Evolutionary conservation across 2,888 invertebrate species (phyloP).

Genomic region (Cephus pulcher): DNA sequence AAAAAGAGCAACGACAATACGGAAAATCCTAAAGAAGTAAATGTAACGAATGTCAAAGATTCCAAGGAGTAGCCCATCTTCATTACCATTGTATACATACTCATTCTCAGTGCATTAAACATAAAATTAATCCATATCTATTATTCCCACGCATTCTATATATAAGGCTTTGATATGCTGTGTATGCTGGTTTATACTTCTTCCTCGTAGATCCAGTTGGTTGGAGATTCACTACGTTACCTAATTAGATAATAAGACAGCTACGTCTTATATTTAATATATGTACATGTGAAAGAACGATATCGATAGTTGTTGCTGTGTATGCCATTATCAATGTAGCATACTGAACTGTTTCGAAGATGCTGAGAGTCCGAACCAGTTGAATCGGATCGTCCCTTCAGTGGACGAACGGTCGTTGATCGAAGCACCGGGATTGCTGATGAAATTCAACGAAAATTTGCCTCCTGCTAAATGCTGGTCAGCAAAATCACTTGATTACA

Average conservation of each 20-base stretch:
- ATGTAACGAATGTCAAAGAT: background rate
- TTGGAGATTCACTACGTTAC: conserved; percentile 31
- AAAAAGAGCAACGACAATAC: background rate
- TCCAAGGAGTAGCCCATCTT: background rate
- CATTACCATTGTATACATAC: background rate
- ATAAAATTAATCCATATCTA: background rate
- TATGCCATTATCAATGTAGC: conserved; percentile 30
- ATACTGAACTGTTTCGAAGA: conserved; percentile 35
- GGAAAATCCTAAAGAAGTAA: background rate
- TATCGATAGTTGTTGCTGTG: conserved; percentile 28
- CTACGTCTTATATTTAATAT: conserved; percentile 21
- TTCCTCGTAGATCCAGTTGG: background rate
- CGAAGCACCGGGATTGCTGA: conserved; percentile 11
- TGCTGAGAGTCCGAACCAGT: conserved; percentile 14
- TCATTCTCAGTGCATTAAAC: background rate
- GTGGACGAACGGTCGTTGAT: conserved; percentile 32
- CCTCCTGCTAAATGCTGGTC: background rate
- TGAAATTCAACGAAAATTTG: background rate
- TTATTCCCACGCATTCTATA: background rate
- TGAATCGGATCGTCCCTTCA: conserved; percentile 20
- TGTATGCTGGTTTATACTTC: background rate
- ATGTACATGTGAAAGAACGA: conserved; percentile 16
- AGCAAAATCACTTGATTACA: background rate
- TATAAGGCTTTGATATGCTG: background rate
- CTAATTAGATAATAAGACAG: conserved; percentile 47